Percentiles rank a stretch among this genome's conserved stretches.
Evolutionary conservation across 2,888 invertebrate genomes (phyloP).

Genomic region (Cyclophora albipunctata): DNA sequence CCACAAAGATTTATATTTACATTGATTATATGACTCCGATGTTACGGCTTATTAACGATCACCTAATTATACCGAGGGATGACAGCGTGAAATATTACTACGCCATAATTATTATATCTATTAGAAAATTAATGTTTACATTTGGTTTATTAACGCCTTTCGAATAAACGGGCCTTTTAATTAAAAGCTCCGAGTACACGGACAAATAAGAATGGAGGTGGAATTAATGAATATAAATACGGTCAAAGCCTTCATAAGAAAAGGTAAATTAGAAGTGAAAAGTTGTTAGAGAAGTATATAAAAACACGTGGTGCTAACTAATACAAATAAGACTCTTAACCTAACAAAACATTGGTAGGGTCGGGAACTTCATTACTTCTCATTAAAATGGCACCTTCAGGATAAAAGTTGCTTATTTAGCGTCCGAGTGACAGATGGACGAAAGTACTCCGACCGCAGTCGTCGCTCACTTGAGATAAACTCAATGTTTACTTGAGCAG

Average conservation of each 20-base stretch:
- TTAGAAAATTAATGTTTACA: constrained; percentile 41
- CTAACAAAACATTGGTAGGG: constrained; percentile 60
- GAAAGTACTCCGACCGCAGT: constrained; percentile 35
- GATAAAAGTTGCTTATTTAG: constrained; percentile 67
- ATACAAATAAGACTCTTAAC: constrained; percentile 68
- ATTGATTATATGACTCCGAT: constrained; percentile 67
- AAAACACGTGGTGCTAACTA: constrained; percentile 59
- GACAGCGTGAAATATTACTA: constrained; percentile 55
- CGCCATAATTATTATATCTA: constrained; percentile 24
- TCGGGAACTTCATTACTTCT: constrained; percentile 66
- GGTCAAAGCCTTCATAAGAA: constrained; percentile 5
- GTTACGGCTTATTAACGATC: constrained; percentile 61
- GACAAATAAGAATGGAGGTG: neutral
- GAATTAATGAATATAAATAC: constrained; percentile 3
- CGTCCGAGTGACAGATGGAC: constrained; percentile 60
- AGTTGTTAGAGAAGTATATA: constrained; percentile 29
- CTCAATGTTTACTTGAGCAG: neutral
- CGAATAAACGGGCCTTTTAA: neutral
- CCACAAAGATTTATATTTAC: constrained; percentile 59
- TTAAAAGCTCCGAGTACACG: neutral
- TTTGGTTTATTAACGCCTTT: constrained; percentile 11
- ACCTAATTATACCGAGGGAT: constrained; percentile 55
- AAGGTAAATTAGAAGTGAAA: constrained; percentile 13
- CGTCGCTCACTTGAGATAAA: too few relatives aligned
- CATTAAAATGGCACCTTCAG: constrained; percentile 63